Conservation (phyloP, 2,113 vertebrate genomes). For the Meleagris gallopavo region DNA sequence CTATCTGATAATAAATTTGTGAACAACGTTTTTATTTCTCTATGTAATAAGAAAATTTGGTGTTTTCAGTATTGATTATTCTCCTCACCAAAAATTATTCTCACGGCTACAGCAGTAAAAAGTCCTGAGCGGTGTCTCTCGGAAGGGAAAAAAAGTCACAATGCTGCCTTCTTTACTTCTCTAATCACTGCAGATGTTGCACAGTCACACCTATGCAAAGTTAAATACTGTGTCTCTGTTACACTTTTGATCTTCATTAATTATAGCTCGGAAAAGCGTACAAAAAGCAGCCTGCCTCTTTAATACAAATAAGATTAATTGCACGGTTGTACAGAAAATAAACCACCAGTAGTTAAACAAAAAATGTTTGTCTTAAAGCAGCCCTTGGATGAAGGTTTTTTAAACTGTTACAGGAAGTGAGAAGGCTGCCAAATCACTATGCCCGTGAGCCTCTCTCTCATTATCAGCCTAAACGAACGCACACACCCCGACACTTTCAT, state of each 20-base stretch:
- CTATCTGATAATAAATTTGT: neutral
- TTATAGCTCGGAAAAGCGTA: conserved; percentile 80
- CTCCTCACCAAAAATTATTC: neutral
- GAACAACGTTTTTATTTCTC: neutral
- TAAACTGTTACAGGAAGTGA: conserved; percentile 89
- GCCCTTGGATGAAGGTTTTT: conserved; percentile 70
- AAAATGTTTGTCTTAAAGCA: conserved; percentile 84
- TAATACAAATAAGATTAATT: conserved; percentile 87
- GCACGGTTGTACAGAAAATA: conserved; percentile 82
- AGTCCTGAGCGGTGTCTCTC: neutral
- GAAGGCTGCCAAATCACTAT: conserved; percentile 85
- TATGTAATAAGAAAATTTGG: neutral
- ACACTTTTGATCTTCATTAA: conserved; percentile 88
- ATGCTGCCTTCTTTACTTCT: conserved; percentile 46
- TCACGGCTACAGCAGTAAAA: neutral
- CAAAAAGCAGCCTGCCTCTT: conserved; percentile 79
- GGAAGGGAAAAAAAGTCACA: conserved; percentile 30
- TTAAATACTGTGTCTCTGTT: conserved; percentile 79
- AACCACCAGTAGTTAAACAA: conserved; percentile 83
- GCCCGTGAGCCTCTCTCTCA: conserved; percentile 85
- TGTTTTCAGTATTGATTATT: neutral
- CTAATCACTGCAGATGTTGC: conserved; percentile 75
- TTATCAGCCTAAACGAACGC: conserved; percentile 88
- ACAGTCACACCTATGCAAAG: conserved; percentile 66
- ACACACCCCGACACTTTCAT: conserved; percentile 85